Percentiles rank a stretch among this genome's conserved stretches.
phyloP scores from a whole-genome alignment of 2,797 vertebrate species.

The Philypnodon macrostomus region DNA sequence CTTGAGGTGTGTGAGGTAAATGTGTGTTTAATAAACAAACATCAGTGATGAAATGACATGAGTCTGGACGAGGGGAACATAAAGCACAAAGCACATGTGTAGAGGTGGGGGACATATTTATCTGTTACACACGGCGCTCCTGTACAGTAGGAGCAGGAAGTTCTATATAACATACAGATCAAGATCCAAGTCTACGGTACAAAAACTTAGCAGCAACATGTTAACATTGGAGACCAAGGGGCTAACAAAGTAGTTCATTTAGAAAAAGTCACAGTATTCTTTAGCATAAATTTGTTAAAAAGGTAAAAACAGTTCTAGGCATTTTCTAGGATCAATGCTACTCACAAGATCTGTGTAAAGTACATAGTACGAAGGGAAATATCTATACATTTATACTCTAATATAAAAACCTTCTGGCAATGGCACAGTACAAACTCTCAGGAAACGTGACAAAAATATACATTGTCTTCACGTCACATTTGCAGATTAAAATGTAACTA shows the following conservation, averaged over 20 bases:
- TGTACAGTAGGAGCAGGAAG: slow-evolving; percentile 85
- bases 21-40: slow-evolving; percentile 98
- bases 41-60: slow-evolving; percentile 95
- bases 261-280: slow-evolving; percentile 90
- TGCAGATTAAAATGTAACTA: slow-evolving; percentile 83
- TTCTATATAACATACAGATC: slow-evolving; percentile 87
- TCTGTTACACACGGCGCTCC: slow-evolving; percentile 90
- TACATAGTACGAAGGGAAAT: slow-evolving; percentile 76
- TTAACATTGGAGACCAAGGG: slow-evolving; percentile 89
- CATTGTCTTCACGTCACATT: slow-evolving; percentile 84
- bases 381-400: slow-evolving; percentile 84
- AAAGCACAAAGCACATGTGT: slow-evolving; percentile 86
- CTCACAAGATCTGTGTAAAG: slow-evolving; percentile 74
- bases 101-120: slow-evolving; percentile 79
- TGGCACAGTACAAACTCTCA: slow-evolving; percentile 84
- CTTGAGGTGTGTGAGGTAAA: slow-evolving; percentile 83
- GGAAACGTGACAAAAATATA: slow-evolving; percentile 86
- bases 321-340: slow-evolving; percentile 78
- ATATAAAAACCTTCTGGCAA: slow-evolving; percentile 82
- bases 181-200: slow-evolving; percentile 82
- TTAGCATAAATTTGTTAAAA: slow-evolving; percentile 86
- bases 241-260: slow-evolving; percentile 94
- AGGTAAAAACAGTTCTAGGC: slow-evolving; percentile 86
- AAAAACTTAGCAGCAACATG: slow-evolving; percentile 98
- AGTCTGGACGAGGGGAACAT: slow-evolving; percentile 82